A percentile compares a stretch with the other conserved stretches of the same genome.
Conservation (phyloP, 1,140 invertebrate genomes). For the Pseudomyrmex dendroicus region DNA sequence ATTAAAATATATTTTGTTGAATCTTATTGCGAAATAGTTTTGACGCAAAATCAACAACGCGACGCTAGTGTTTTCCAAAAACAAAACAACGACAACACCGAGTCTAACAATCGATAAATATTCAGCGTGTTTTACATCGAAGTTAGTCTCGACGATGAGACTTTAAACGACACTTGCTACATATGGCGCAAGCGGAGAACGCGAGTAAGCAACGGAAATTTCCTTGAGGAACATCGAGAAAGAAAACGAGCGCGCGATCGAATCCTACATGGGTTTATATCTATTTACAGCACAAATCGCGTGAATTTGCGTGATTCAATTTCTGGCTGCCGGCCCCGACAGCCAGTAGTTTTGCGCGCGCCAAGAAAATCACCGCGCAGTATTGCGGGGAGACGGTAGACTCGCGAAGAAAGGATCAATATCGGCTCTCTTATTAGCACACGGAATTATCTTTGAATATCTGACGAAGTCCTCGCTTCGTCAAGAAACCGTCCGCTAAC, state of each 20-base stretch:
- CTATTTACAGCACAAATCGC: conserved; percentile 22
- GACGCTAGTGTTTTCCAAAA: too few relatives aligned
- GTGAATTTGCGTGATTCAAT: conserved; percentile 46
- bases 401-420: conserved; percentile 42
- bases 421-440: conserved; percentile 20
- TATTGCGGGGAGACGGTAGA: background rate
- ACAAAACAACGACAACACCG: too few relatives aligned
- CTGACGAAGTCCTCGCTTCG: background rate
- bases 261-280: conserved; percentile 10
- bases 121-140: background rate
- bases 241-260: conserved; percentile 7
- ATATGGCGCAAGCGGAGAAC: background rate
- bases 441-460: conserved; percentile 23
- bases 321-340: conserved; percentile 38
- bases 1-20: too few relatives aligned
- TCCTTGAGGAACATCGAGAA: conserved; percentile 10
- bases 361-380: conserved; percentile 19
- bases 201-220: conserved; percentile 23
- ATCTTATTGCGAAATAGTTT: too few relatives aligned
- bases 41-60: too few relatives aligned
- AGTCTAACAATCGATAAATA: background rate
- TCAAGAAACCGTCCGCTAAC: conserved; percentile 2
- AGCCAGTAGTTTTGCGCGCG: background rate
- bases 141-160: too few relatives aligned
- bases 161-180: too few relatives aligned